These are phyloP conservation scores for Hephaestus fuliginosus DNA, from an alignment of 2,797 vertebrate genomes.

Conservation along the genomic window DNA sequence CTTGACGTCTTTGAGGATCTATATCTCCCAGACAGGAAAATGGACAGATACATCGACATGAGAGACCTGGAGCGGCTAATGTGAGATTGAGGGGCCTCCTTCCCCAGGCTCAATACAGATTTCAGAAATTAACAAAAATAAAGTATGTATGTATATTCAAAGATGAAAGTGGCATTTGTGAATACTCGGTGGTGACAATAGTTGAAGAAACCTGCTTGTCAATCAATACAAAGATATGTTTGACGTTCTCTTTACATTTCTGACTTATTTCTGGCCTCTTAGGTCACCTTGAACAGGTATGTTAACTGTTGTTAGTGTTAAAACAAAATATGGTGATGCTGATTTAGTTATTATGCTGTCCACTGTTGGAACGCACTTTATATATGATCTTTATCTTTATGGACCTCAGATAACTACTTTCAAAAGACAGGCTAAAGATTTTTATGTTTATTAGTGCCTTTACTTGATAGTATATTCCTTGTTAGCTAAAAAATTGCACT, in stretches of 20 bases:
- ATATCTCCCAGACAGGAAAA: constrained; percentile 57
- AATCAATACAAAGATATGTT: not conserved
- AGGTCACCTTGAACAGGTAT: too few relatives aligned
- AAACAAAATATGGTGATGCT: too few relatives aligned
- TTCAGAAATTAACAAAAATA: constrained; percentile 1
- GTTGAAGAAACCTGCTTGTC: not conserved
- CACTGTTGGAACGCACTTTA: too few relatives aligned
- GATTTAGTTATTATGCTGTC: too few relatives aligned
- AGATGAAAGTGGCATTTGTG: not conserved
- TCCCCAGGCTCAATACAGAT: constrained; percentile 14
- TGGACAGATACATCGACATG: constrained; percentile 30
- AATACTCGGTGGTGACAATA: not conserved
- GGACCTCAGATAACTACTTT: too few relatives aligned
- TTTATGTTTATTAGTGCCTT: too few relatives aligned
- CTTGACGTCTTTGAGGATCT: constrained; percentile 65
- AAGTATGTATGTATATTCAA: not conserved
- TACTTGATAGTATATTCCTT: too few relatives aligned
- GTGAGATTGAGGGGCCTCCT: constrained; percentile 4
- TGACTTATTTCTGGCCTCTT: too few relatives aligned
- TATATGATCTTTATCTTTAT: too few relatives aligned
- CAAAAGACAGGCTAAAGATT: too few relatives aligned
- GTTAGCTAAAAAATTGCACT: too few relatives aligned
- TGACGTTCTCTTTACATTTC: not conserved
- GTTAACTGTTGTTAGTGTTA: too few relatives aligned
- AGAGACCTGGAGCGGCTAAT: constrained; percentile 29